Base-by-base conservation (phyloP, 2,113 vertebrate species). In the Calyptomena viridis region DNA sequence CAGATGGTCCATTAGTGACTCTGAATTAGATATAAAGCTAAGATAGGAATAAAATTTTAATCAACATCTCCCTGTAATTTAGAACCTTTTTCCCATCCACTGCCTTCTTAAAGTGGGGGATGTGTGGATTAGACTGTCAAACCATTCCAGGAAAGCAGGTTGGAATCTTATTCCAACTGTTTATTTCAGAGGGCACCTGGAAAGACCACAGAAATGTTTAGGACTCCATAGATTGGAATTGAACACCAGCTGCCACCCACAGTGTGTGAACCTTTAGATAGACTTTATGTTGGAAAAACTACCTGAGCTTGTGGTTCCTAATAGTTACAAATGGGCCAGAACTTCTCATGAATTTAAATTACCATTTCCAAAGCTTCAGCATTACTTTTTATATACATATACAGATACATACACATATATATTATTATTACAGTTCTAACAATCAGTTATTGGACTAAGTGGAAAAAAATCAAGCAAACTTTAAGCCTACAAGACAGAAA, bases 41-140 rank as follows among this genome's bases (percentile, higher is more conserved):
- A 85, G n/a, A 40, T 19, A 55, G 63, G 12, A 87, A 59, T 50
- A 71, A 63, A 15, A 15, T 25, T 56, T 82, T 90, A 62, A 86
- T 53, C 56, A 89, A 92, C 90, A 83, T 59, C 52, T 86, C 78
- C 25, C 22, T 68, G 42, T 46, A 83, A 88, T 72, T 88, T 92
- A 85, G 31, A 82, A 60, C 31, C 42, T 89, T 44, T 53, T 85
- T 84, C 69, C 56, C 42, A 60, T 60, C 15, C 39, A 37, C 47
- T 84, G 68, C 30, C 50, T 85, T 77, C 49, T 53, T 60, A 46
- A 46, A 46, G 44, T 18, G 44, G 10, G 11, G 19, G 5, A 22
- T 58, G 20, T 58, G 55, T 58, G 55, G 20, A 8, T 52, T 69
- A 82, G 49, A 56, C 23, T 60, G 14, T 64, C 74, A 74, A 55